A percentile compares a stretch with the other conserved stretches of the same genome.
Evolutionary conservation across 1,140 invertebrate genomes (phyloP).

Genomic region (Lordiphosa clarofinis): DNA sequence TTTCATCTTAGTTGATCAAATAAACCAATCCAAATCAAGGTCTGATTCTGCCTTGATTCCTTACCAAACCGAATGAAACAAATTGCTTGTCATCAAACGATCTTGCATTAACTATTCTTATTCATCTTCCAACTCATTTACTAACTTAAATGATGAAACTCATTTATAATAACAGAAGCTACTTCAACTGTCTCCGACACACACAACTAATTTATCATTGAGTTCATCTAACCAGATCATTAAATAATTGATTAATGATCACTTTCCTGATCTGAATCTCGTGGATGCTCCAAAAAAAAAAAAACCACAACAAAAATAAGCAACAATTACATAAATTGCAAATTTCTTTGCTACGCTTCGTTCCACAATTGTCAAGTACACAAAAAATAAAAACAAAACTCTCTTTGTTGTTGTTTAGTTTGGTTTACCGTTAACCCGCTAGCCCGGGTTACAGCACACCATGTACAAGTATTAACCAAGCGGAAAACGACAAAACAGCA

Average conservation of each 20-base stretch:
- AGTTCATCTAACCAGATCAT: conserved; percentile 1
- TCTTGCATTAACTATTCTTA: too few relatives aligned
- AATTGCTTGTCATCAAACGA: too few relatives aligned
- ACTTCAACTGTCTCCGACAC: too few relatives aligned
- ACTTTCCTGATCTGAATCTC: background rate
- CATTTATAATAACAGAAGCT: too few relatives aligned
- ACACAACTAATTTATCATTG: too few relatives aligned
- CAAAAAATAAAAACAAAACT: conserved; percentile 36
- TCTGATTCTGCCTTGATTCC: too few relatives aligned
- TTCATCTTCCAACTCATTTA: too few relatives aligned
- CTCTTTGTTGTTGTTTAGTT: conserved; percentile 17
- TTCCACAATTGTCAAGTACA: conserved; percentile 17
- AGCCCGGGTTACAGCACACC: conserved; percentile 55
- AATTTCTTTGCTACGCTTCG: conserved; percentile 55
- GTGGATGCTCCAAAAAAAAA: conserved; percentile 9
- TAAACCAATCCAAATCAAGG: too few relatives aligned
- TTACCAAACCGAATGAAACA: too few relatives aligned
- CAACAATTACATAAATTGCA: conserved; percentile 70
- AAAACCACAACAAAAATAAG: conserved; percentile 15
- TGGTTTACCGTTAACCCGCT: conserved; percentile 64
- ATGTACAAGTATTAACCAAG: conserved; percentile 26
- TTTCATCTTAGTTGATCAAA: too few relatives aligned
- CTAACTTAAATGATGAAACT: too few relatives aligned
- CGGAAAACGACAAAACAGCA: conserved; percentile 21
- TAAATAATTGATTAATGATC: conserved; percentile 11